Evolutionary conservation across 2,113 vertebrate genomes (phyloP).

Genomic region (Bufo gargarizans): DNA sequence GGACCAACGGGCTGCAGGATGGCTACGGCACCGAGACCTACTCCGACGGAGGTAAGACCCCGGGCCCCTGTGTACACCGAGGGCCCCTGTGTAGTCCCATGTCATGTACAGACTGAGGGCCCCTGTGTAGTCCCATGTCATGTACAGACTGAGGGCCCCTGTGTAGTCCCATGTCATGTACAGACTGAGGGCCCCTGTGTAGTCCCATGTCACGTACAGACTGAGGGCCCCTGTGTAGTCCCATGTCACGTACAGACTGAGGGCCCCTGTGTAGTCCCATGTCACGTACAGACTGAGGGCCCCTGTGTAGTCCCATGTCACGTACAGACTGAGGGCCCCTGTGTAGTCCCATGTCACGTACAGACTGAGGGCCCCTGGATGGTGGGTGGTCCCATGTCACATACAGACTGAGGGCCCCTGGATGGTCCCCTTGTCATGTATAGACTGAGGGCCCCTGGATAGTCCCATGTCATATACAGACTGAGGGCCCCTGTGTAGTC

Average conservation of each 20-base stretch:
- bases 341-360: neutral
- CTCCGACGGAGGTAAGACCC: constrained; percentile 93
- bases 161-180: neutral
- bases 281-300: neutral
- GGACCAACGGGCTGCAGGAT: constrained; percentile 98
- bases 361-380: neutral
- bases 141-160: neutral
- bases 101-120: neutral
- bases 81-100: neutral
- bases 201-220: neutral
- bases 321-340: neutral
- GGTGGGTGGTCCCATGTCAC: neutral
- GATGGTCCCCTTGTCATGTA: neutral
- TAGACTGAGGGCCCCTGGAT: neutral
- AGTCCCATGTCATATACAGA: too few species aligned
- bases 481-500: too few species aligned
- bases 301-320: neutral
- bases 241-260: neutral
- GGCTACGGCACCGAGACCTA: constrained; percentile 98
- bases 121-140: neutral
- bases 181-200: neutral
- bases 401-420: neutral
- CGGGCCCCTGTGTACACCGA: neutral
- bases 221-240: neutral
- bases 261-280: neutral